Evolutionary conservation across 2,888 invertebrate genomes (phyloP), one percentile per base, ranked within the genome.

Genomic region (Cataglyphis livida): DNA sequence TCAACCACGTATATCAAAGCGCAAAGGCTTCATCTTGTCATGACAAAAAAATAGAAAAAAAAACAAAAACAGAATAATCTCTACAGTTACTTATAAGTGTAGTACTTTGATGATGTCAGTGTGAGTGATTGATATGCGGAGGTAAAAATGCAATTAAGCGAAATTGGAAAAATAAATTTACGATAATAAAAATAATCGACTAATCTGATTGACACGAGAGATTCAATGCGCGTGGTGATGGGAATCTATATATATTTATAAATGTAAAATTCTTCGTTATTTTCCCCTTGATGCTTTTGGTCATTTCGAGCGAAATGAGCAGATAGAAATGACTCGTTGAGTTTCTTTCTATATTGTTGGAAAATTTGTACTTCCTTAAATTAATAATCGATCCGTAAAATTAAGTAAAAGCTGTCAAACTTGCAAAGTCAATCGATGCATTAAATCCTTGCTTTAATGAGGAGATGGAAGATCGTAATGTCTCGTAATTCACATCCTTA

Each of bases 281-380:
- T 25, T 76, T 51, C 18, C 38, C 48, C 35, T 65, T 51, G 75
- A 12, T 3, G 32, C 4, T 76, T 76, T 9, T 35, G n/a, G 1
- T 65, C 51, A 61, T n/a, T 12, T 35, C 73, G 32, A 61, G 28
- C 9, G 5, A 3, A 61, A 61, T 10, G 35, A 25, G 28, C 35
- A 38, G 48, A 51, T 6, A 51, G 51, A 64, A 3, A 3, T 28
- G 28, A 21, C 18, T 35, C 25, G 9, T 18, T 12, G 6, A 21
- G 38, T 38, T 21, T 21, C 65, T 75, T 75, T 65, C 65, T 76
- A 65, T 15, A 32, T 0, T 32, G 5, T 32, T 32, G 32, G 32
- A 32, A 0, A 32, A 32, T 32, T 32, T 32, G 32, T 32, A 5
- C 4, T 3, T 3, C 5, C 32, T 32, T 32, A 32, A 32, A 32